A percentile compares a stretch with the other conserved stretches of the same genome.
Conservation (phyloP, 2,888 invertebrate genomes). For the Phania funesta region DNA sequence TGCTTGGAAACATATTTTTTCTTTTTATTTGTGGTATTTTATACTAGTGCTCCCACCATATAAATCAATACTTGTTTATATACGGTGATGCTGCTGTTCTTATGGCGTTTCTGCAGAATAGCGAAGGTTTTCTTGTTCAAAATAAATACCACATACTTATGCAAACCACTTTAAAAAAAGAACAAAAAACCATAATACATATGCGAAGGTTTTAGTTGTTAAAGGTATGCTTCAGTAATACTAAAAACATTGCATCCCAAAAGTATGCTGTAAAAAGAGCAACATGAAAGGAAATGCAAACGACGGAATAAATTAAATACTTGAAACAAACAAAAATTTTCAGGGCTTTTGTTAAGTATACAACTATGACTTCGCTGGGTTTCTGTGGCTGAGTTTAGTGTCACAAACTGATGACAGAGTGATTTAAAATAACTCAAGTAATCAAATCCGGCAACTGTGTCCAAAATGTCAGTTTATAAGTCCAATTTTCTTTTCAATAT, state of each 20-base stretch:
- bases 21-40: neutral
- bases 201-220: conserved; percentile 21
- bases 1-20: neutral
- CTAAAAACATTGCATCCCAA: neutral
- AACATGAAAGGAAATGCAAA: neutral
- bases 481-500: no score
- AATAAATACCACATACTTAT: neutral
- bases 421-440: no score
- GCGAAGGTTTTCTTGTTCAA: neutral
- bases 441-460: no score
- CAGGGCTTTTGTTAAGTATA: neutral
- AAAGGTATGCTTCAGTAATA: conserved; percentile 12
- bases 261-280: conserved; percentile 11
- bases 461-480: no score
- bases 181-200: neutral
- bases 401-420: no score
- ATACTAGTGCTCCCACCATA: conserved; percentile 13
- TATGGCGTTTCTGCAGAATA: conserved; percentile 11
- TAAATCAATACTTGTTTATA: conserved; percentile 42
- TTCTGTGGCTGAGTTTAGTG: no score
- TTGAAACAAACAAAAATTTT: neutral
- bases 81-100: neutral
- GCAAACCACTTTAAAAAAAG: neutral
- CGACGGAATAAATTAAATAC: neutral
- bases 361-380: neutral